Percentiles rank a stretch among this genome's conserved stretches.
These are phyloP conservation scores for Eueremaeus valkanovi DNA, from an alignment of 2,888 invertebrate species.

Conservation along the genomic window DNA sequence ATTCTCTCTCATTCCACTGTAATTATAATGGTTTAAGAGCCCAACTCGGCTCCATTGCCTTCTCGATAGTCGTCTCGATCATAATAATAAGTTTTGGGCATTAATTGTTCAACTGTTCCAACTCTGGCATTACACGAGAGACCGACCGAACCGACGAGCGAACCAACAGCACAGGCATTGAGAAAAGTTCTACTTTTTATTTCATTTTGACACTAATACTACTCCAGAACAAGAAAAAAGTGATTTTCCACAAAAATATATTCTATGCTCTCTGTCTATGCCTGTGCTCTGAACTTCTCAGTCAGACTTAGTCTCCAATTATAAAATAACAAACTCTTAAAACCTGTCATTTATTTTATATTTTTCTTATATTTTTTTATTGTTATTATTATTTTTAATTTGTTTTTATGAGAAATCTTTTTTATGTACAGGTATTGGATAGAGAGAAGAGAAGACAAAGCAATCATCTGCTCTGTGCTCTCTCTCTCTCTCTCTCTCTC, in stretches of 20 bases:
- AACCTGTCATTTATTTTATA: slow-evolving; percentile 27
- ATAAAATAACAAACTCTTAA: slow-evolving; percentile 27
- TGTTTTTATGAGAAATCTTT: slow-evolving; percentile 25
- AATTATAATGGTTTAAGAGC: slow-evolving; percentile 14
- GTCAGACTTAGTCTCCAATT: slow-evolving; percentile 3
- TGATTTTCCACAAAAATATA: neutral
- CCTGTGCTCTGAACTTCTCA: neutral
- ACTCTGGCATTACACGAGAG: neutral
- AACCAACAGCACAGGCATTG: no score
- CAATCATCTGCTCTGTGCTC: neutral
- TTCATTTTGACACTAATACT: slow-evolving; percentile 30
- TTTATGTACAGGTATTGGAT: slow-evolving; percentile 3
- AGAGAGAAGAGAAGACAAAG: neutral
- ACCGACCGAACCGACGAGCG: no score
- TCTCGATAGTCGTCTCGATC: neutral
- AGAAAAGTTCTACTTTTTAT: slow-evolving; percentile 35
- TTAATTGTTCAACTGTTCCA: slow-evolving; percentile 33
- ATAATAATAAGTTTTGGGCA: slow-evolving; percentile 25
- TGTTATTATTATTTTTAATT: slow-evolving; percentile 28
- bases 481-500: no score
- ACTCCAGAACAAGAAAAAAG: neutral
- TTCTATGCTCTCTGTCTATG: neutral
- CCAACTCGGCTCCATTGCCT: slow-evolving; percentile 23
- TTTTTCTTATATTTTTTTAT: slow-evolving; percentile 9
- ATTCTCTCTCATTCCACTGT: slow-evolving; percentile 27